Evolutionary conservation across 2,888 invertebrate genomes (phyloP), one percentile per base, ranked within the genome.

Genomic region (Steinernema scapterisci): DNA sequence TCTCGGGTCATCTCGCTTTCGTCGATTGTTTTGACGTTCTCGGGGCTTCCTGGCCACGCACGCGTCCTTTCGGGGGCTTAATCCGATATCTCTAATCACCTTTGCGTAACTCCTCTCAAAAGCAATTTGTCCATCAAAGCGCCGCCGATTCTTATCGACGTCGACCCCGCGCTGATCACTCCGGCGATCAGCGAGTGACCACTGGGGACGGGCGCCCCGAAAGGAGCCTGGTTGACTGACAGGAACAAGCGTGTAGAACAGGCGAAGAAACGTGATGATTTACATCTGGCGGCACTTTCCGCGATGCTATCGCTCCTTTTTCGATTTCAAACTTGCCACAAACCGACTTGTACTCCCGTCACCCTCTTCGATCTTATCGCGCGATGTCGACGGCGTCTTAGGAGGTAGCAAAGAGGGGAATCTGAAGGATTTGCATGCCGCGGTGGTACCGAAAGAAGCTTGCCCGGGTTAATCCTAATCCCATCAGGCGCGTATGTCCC

Each of bases 241-340:
- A 38, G 38, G 48, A 48, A 48, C 48, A 48, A 48, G 48, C 48
- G n/a, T 48, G 63, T 38, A 38, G 27, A 63, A 63, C 63, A 63
- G 21, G 52, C 63, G 63, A 25, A 63, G 25, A 27, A 63, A 16
- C 16, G 63, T 27, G 38, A 31, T 63, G 63, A 63, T 63, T 63
- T 63, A 63, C 63, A 63, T 63, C 63, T 63, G 27, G 63, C 63
- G 63, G 63, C 63, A 13, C 38, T 63, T 63, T 63, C 27, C 38
- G 27, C 27, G 27, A 27, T 63, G 25, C 27, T 63, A 63, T 63
- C 63, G 63, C 13, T 16, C 11, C 63, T 3, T 19, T 54, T 54
- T 63, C 63, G 31, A 63, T 63, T 54, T 63, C 63, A 31, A 63
- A 63, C 27, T 63, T 63, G 63, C 63, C 63, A 63, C 63, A 63